phyloP scores from a whole-genome alignment of 2,113 vertebrate species.

The Corvus cornix region DNA sequence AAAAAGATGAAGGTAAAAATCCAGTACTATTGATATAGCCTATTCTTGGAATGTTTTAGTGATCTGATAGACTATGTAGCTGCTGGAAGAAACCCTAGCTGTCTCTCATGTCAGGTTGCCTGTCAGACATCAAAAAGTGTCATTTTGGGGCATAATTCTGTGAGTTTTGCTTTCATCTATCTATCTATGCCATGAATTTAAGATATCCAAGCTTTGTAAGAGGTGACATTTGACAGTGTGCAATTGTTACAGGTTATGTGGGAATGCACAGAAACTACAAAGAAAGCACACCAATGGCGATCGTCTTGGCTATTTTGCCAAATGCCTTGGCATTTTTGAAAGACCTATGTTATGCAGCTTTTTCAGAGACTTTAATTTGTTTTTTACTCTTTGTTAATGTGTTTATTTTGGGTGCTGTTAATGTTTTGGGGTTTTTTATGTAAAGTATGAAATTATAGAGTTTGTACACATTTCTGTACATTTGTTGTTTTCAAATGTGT shows the following conservation, averaged over 20 bases:
- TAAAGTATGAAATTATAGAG: not conserved
- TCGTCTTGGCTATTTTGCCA: not conserved
- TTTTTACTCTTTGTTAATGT: not conserved
- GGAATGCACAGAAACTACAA: not conserved
- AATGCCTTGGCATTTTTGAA: not conserved
- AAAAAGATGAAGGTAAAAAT: not conserved
- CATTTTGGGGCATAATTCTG: not conserved
- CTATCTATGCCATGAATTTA: not conserved
- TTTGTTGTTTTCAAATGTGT: not conserved
- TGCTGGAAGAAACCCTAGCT: not conserved
- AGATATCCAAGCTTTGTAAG: not conserved
- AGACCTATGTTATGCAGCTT: not conserved
- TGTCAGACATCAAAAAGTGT: not conserved
- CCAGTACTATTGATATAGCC: not conserved
- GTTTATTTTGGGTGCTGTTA: not conserved
- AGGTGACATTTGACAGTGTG: not conserved
- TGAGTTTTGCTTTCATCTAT: not conserved
- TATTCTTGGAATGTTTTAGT: not conserved
- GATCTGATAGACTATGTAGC: not conserved
- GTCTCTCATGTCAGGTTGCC: not conserved
- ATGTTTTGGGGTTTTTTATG: not conserved
- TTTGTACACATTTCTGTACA: not conserved
- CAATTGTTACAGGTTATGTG: not conserved
- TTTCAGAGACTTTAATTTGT: not conserved
- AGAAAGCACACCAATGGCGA: fast-evolving